phyloP scores from a whole-genome alignment of 2,113 vertebrate species.

The Apteryx owenii region DNA sequence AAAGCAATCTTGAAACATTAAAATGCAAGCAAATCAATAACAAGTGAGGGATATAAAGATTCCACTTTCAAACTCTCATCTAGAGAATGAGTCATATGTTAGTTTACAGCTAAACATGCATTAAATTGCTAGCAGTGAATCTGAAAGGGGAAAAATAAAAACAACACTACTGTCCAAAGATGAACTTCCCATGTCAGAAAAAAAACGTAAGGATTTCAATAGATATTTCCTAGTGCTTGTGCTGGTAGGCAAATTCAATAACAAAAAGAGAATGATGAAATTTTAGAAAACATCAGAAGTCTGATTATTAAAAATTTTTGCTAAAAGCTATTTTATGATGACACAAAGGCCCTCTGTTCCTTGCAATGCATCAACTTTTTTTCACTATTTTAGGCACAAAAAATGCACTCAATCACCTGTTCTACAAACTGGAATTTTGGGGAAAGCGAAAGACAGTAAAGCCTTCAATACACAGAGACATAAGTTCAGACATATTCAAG shows the following conservation, averaged over 20 bases:
- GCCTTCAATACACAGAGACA: not conserved
- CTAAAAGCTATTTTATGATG: not conserved
- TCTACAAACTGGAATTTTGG: not conserved
- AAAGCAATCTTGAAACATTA: not conserved
- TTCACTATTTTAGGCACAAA: not conserved
- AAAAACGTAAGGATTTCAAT: not conserved
- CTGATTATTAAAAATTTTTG: not conserved
- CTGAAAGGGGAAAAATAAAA: slow-evolving; percentile 27
- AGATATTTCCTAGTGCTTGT: not conserved
- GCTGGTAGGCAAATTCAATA: not conserved
- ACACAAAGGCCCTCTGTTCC: not conserved
- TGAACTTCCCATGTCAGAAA: not conserved
- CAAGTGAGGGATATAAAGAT: not conserved
- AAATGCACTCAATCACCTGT: not conserved
- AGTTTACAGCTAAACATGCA: slow-evolving; percentile 19
- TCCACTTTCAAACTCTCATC: not conserved
- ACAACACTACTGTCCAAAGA: not conserved
- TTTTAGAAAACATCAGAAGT: not conserved
- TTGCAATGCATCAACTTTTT: not conserved
- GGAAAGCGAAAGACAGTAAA: not conserved
- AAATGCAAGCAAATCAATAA: slow-evolving; percentile 25
- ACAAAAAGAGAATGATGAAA: not conserved
- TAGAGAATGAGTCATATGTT: slow-evolving; percentile 19
- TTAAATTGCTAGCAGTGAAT: not conserved
- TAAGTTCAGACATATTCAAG: not conserved